Percentiles rank a stretch among this genome's conserved stretches.
These are phyloP conservation scores for Carabus problematicus DNA, from an alignment of 2,888 invertebrate species.

Conservation along the genomic window DNA sequence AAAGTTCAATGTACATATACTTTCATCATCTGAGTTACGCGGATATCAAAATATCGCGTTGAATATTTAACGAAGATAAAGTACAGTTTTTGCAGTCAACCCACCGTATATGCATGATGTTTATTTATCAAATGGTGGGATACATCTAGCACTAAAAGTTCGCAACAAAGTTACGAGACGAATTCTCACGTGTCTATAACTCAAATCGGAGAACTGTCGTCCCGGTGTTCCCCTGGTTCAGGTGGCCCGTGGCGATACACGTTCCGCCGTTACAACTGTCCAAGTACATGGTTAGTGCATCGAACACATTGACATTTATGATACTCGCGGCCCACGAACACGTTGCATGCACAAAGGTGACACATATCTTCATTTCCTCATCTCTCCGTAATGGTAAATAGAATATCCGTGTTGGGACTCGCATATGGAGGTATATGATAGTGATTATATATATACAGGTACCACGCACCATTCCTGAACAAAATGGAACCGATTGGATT, in stretches of 20 bases:
- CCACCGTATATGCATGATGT: constrained; percentile 12
- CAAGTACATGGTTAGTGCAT: constrained; percentile 32
- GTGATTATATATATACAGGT: background rate
- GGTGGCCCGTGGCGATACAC: background rate
- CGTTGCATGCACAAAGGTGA: constrained; percentile 19
- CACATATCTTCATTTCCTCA: constrained; percentile 31
- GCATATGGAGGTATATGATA: background rate
- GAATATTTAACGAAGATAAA: constrained; percentile 36
- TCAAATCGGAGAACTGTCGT: constrained; percentile 10
- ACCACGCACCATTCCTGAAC: background rate
- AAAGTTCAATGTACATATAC: background rate
- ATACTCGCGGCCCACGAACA: constrained; percentile 10
- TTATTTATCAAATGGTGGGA: constrained; percentile 28
- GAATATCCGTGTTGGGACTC: constrained; percentile 7
- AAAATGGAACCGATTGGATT: too few species aligned
- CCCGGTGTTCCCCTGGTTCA: background rate
- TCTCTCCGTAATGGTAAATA: constrained; percentile 7
- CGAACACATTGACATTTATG: constrained; percentile 38
- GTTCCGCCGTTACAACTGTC: constrained; percentile 25
- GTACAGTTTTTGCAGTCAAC: constrained; percentile 11
- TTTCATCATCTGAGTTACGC: constrained; percentile 2
- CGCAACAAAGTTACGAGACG: constrained; percentile 16
- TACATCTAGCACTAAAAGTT: constrained; percentile 12
- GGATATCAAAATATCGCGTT: constrained; percentile 14
- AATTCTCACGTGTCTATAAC: constrained; percentile 21